A percentile compares a stretch with the other conserved stretches of the same genome.
These are phyloP conservation scores for Melinopterus prodromus DNA, from an alignment of 2,888 invertebrate species.

Conservation along the genomic window DNA sequence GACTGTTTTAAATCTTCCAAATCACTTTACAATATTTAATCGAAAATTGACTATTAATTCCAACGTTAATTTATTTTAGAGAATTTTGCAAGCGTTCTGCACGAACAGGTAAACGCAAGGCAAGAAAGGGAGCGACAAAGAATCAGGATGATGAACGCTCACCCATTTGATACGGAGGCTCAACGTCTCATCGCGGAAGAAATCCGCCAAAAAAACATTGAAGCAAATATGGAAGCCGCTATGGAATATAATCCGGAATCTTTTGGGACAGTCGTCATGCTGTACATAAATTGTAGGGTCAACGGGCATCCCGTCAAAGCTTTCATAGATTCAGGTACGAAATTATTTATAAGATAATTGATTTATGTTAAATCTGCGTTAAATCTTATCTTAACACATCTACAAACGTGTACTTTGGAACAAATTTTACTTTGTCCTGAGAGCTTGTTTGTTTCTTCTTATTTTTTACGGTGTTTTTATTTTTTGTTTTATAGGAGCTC, in stretches of 20 bases:
- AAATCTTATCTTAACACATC: too few relatives aligned
- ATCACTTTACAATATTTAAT: neutral
- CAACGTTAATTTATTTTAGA: conserved; percentile 63
- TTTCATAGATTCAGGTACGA: conserved; percentile 91
- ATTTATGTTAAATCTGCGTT: neutral
- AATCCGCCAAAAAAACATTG: conserved; percentile 94
- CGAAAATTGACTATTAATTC: neutral
- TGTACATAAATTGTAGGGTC: conserved; percentile 96
- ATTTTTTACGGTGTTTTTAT: neutral
- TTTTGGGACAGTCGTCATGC: conserved; percentile 97
- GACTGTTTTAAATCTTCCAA: too few relatives aligned
- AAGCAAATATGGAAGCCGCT: conserved; percentile 98
- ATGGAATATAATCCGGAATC: conserved; percentile 99
- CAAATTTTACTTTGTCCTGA: neutral
- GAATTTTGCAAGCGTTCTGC: conserved; percentile 79
- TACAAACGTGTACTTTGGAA: too few relatives aligned
- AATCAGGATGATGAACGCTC: conserved; percentile 88
- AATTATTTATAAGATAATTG: neutral
- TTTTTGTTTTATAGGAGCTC: conserved; percentile 69
- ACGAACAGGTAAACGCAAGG: conserved; percentile 83
- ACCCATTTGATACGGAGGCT: conserved; percentile 95
- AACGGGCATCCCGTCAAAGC: conserved; percentile 98
- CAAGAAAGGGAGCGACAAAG: conserved; percentile 85
- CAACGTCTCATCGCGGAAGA: conserved; percentile 96
- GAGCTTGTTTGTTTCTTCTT: neutral